Evolutionary conservation across 2,797 vertebrate species (phyloP).

Genomic region (Coilia nasus): DNA sequence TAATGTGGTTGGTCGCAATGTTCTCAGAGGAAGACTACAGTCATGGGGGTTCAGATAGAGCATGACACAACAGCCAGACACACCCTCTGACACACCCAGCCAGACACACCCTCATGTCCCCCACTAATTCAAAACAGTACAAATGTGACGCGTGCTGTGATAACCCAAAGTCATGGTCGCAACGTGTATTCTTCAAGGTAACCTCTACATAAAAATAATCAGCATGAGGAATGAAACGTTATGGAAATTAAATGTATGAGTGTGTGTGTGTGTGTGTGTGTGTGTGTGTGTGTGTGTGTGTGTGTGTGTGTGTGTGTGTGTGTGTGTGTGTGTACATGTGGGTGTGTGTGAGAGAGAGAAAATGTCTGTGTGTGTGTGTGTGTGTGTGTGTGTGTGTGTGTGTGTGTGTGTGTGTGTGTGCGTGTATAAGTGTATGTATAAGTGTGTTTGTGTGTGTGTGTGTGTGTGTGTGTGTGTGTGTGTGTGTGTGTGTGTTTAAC

Average conservation of each 20-base stretch:
- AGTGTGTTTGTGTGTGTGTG: not conserved
- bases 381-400: not conserved
- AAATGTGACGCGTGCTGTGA: not conserved
- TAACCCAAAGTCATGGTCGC: constrained; percentile 2
- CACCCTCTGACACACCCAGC: not conserved
- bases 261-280: not conserved
- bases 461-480: not conserved
- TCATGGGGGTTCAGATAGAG: not conserved
- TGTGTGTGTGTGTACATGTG: not conserved
- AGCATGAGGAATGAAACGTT: not conserved
- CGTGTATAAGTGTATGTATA: not conserved
- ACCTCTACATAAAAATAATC: constrained; percentile 1
- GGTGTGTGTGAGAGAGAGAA: not conserved
- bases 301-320: not conserved
- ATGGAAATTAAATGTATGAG: not conserved
- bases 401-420: constrained; percentile 15
- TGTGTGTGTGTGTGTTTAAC: not conserved
- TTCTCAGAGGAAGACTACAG: not conserved
- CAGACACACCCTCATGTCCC: no score
- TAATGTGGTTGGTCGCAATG: not conserved
- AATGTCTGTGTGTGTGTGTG: not conserved
- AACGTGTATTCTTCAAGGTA: not conserved
- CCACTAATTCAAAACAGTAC: not conserved
- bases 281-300: no score
- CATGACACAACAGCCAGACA: not conserved